Conservation (phyloP, 1,140 invertebrate genomes). For the Macrotrachela quadricornifera region DNA sequence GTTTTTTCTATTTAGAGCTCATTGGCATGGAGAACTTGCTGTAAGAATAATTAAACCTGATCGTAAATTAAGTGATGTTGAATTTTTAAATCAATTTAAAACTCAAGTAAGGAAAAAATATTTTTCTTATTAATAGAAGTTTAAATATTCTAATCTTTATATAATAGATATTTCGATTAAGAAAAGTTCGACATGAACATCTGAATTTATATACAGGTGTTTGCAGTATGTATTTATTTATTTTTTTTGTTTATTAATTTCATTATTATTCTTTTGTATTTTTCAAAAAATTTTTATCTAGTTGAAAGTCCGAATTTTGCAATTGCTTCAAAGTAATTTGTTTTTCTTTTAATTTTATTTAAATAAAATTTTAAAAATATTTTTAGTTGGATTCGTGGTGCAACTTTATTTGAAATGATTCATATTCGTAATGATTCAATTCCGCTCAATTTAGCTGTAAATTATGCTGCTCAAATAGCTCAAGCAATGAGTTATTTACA, state of each 20-base stretch:
- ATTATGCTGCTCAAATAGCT: conserved; percentile 15
- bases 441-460: neutral
- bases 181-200: conserved; percentile 94
- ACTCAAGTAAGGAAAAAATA: too few species aligned
- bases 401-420: conserved; percentile 3
- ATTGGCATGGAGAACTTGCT: conserved; percentile 96
- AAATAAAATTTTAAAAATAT: too few species aligned
- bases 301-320: conserved; percentile 80
- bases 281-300: too few species aligned
- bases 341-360: conserved; percentile 3
- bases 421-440: neutral
- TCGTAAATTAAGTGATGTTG: conserved; percentile 59
- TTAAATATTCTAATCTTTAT: neutral
- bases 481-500: conserved; percentile 96
- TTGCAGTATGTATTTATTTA: conserved; percentile 42
- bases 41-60: conserved; percentile 88
- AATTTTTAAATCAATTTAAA: neutral
- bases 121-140: too few species aligned
- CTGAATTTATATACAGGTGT: conserved; percentile 95
- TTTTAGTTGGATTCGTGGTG: conserved; percentile 6
- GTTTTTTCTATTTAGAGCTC: conserved; percentile 39
- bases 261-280: too few species aligned
- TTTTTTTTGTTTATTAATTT: too few species aligned
- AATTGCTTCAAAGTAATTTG: conserved; percentile 56
- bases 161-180: conserved; percentile 34